Base-by-base conservation (phyloP, 2,888 invertebrate species). In the Eupithecia pulchellata region DNA sequence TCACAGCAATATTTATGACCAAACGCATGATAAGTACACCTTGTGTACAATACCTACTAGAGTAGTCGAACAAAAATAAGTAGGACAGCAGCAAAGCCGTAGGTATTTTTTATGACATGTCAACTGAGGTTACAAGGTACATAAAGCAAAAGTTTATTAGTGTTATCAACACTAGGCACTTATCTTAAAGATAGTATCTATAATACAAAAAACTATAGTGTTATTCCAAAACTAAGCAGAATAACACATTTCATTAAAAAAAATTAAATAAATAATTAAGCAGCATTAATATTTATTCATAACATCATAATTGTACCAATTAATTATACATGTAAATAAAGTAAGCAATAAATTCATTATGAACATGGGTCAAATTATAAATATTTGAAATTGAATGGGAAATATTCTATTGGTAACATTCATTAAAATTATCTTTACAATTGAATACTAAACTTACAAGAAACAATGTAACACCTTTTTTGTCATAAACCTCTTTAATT, bases 1-100 rank as follows among this genome's bases (percentile, higher is more conserved):
- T 93, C 93, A 93, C 93, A 93, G 92, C 88, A 82, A 69, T 34
- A 70, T 67, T 69, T 57, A 68, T 64, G 61, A 61, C 32, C 20
- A 34, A 61, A 34, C 29, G 17, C 29, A 27, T 57, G 9, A n/a
- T 58, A 30, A 2, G 17, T 58, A 60, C 32, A 58, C 57, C 29
- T 57, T 17, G 5, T 57, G 6, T 57, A 17, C 57, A 57, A 57
- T 29, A 57, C 11, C n/a, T n/a, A n/a, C 25, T 20, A 25, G 13
- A 25, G 11, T 52, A 25, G 25, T 52, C 8, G 20, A 4, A 57
- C 14, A 27, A 29, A 57, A 14, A 29, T 29, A 52, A 52, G 25
- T 52, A 25, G 25, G 13, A 47, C n/a, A 3, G 42, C 42, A 20
- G 5, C n/a, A 13, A 1, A 2, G 8, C 1, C 9, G 20, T 47